Percentiles rank a stretch among this genome's conserved stretches.
Conservation (phyloP, 1,140 invertebrate species). For the Atopsyche davidsoni region DNA sequence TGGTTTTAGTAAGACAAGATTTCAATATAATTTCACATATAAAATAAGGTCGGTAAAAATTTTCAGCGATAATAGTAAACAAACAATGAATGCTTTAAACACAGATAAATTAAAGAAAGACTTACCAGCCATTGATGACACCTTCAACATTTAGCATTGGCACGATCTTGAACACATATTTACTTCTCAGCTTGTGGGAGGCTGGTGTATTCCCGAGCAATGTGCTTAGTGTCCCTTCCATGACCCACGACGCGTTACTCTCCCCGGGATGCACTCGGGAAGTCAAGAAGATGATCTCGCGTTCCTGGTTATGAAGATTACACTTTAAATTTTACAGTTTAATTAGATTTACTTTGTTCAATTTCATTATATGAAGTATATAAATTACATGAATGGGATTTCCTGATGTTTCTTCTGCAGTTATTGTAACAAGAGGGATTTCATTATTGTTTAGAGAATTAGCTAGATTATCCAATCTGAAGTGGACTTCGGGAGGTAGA, state of each 20-base stretch:
- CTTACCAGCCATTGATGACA: constrained; percentile 83
- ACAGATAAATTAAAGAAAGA: constrained; percentile 26
- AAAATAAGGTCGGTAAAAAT: no score
- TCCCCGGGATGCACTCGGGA: constrained; percentile 85
- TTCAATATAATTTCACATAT: no score
- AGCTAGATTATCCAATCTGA: constrained; percentile 63
- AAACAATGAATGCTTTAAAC: no score
- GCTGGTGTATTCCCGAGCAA: constrained; percentile 55
- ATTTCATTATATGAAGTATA: no score
- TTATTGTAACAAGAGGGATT: constrained; percentile 75
- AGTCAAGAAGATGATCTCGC: constrained; percentile 69
- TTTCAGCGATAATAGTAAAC: no score
- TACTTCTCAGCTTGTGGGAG: constrained; percentile 57
- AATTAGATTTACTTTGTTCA: no score
- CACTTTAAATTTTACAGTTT: no score
- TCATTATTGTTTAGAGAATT: constrained; percentile 69
- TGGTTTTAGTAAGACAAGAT: no score
- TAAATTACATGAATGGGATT: constrained; percentile 55
- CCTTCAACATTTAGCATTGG: constrained; percentile 87
- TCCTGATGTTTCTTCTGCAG: constrained; percentile 52
- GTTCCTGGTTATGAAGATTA: no score
- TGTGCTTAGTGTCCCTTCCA: constrained; percentile 73
- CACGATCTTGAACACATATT: constrained; percentile 80
- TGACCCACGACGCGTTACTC: constrained; percentile 84
- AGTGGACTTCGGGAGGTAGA: constrained; percentile 42